Evolutionary conservation across 1,140 invertebrate genomes (phyloP), one percentile per base, ranked within the genome.

Genomic region (Macrobrachium rosenbergii): DNA sequence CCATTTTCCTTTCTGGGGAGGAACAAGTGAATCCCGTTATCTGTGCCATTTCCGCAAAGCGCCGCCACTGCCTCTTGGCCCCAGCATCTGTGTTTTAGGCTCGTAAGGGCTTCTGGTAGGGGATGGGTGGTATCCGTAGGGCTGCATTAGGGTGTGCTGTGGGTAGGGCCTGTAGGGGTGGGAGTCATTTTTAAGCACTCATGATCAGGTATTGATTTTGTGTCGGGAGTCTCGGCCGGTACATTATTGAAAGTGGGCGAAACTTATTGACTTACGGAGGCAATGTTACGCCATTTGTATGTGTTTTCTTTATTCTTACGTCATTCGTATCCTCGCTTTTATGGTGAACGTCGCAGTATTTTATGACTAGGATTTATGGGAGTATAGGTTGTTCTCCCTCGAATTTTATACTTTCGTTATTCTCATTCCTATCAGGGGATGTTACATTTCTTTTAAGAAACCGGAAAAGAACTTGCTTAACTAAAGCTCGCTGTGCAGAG

Each of bases 161-260:
- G 58, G 19, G 77, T 19, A 21, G 58, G 73, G 21, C 62, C 11
- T 21, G 72, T 67, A 17, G 82, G 16, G 16, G 59, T 23, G 69
- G 10, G 77, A 87, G 84, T 63, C 78, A 87, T 87, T 87, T 87
- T 87, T 87, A 52, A 85, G 84, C 78, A 87, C 58, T 59, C 84
- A 81, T 87, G 84, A 87, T 87, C 84, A 87, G 80, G 84, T 87
- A 87, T 87, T 87, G 84, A 87, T 87, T 87, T 81, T 87, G 84
- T 75, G 78, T 86, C 62, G 60, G 76, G 45, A 23, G 75, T 73
- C 67, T 77, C 69, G 45, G 21, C 67, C 52, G 52, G 83, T 86
- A 73, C 76, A 79, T 60, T 59, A 72, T 79, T 43, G 64, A 62
- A 60, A 60, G 77, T 58, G 63, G 67, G 77, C 63, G 64, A 62